Evolutionary conservation across 2,888 invertebrate genomes (phyloP), one percentile per base, ranked within the genome.

Genomic region (Tinea semifulvella): DNA sequence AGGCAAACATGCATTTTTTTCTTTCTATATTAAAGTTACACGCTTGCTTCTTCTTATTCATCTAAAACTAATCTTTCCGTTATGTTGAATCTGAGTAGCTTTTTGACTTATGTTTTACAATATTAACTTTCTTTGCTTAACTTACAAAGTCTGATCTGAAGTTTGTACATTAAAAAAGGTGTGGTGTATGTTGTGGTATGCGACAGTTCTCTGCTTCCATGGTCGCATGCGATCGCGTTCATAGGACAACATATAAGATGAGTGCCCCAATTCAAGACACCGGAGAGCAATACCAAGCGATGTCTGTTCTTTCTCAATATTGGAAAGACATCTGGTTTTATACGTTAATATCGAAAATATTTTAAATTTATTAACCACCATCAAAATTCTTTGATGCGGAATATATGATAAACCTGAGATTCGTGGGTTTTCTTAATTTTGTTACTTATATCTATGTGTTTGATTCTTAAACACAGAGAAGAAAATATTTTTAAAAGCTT

Each of bases 231-330:
- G 6, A 22, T 7, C 22, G 22, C 22, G 5, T 8, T 7, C 22
- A 8, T 22, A 22, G 22, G 22, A 22, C 28, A 6, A 5, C 5
- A 22, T 8, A 8, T 7, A 8, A 22, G 25, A 22, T 8, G 25
- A 22, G 25, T 22, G 25, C 25, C 8, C 25, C 8, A 8, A 22
- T 22, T 22, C 25, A 5, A 28, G n/a, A 4, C 10, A 19, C 44
- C 38, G 43, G 46, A 48, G 11, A 36, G 6, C 5, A 49, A 25
- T 46, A 31, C 36, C 25, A 16, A 51, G 61, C 60, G 61, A n/a
- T n/a, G n/a, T 63, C 68, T 68, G 70, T 52, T 65, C 58, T 60
- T 54, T 65, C 59, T 68, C 69, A 66, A 61, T 64, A 61, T 57
- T 58, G 57, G 48, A 53, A 56, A 56, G 56, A 58, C 58, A 48